phyloP scores from a whole-genome alignment of 2,113 vertebrate genomes.

The Rhea pennata region DNA sequence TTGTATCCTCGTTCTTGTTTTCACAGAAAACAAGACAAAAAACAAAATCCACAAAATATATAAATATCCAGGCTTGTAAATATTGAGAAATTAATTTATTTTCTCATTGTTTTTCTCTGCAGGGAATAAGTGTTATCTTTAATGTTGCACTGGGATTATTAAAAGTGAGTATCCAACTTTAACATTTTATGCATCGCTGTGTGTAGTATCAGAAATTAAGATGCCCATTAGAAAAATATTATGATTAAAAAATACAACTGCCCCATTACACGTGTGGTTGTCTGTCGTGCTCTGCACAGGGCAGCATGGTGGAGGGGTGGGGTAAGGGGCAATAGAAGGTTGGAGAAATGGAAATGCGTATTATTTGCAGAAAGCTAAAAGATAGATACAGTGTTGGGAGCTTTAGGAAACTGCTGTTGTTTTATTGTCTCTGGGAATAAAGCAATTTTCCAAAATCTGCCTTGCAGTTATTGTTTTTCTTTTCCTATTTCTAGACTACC shows the following conservation, averaged over 20 bases:
- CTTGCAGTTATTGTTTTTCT: neutral
- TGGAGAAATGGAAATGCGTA: neutral
- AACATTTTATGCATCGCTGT: neutral
- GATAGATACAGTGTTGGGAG: neutral
- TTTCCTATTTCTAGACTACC: constrained; percentile 83
- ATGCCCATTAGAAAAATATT: neutral
- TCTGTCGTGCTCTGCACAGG: neutral
- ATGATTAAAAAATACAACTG: neutral
- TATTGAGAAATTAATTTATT: constrained; percentile 28
- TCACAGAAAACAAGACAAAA: neutral
- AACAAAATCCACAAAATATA: neutral
- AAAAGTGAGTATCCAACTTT: constrained; percentile 81
- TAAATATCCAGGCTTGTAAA: neutral
- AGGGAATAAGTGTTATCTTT: constrained; percentile 99
- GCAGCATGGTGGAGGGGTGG: neutral
- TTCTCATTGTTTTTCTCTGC: constrained; percentile 63
- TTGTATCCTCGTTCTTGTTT: neutral
- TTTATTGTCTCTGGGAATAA: neutral
- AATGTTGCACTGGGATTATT: constrained; percentile 95
- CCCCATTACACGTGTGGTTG: neutral
- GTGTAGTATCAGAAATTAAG: neutral
- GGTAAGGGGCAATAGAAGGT: neutral
- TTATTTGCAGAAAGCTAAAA: neutral
- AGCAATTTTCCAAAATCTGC: neutral
- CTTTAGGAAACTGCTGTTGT: neutral